Base-by-base conservation (phyloP, 2,113 vertebrate species). In the Recurvirostra avosetta region DNA sequence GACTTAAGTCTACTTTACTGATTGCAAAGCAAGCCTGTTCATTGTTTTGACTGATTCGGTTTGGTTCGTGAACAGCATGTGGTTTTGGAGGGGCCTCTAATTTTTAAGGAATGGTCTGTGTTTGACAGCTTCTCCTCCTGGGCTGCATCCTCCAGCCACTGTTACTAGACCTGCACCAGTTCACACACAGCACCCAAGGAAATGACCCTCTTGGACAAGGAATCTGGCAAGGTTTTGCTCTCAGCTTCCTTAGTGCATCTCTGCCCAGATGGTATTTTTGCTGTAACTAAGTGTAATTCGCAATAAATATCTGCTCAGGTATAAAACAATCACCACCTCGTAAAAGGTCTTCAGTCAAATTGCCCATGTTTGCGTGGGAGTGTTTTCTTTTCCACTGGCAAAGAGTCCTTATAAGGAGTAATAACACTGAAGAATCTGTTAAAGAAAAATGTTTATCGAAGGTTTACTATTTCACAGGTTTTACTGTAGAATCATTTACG, bases 391-490 rank as follows among this genome's bases (percentile, higher is more conserved):
- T 85, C 43, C 3, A 3, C 36, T 94, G 71, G 81, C 84, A 88
- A 82, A 71, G n/a, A 88, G 73, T 91, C 95, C 96, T 96, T 97
- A 95, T 94, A 97, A 97, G 91, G 97, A 94, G 61, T 55, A 93
- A 91, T 77, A 82, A 73, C 38, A 56, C 3, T 40, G 77, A 96
- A 84, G 65, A 76, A 80, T 65, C 49, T 79, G 88, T 91, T 82
- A 71, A 90, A 93, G 88, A 92, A 95, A 96, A 91, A 77, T 66
- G 56, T 93, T 92, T 81, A 59, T 81, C 52, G 12, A 76, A 85
- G 70, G 53, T 95, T 96, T 93, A 92, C 93, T 94, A 94, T 94
- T 96, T 97, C 93, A 92, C 38, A 70, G 67, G 27, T 84, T 96
- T 83, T 95, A 53, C 80, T 96, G 93, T 94, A 85, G 76, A 93